phyloP scores from a whole-genome alignment of 2,113 vertebrate genomes.

The Charina bottae region DNA sequence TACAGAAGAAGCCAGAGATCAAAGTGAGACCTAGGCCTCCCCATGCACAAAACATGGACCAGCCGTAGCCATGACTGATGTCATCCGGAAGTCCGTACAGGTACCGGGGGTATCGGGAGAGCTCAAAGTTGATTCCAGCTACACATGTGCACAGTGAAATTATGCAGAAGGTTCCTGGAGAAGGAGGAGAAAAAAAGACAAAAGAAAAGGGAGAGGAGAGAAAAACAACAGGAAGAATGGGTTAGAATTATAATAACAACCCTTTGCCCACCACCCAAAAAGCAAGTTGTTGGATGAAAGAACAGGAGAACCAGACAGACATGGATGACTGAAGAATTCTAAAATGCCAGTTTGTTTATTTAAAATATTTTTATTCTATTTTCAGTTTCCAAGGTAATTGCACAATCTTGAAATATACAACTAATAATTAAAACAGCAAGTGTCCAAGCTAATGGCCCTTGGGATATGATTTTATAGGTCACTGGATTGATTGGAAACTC shows the following conservation, averaged over 20 bases:
- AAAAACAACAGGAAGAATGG: slow-evolving; percentile 18
- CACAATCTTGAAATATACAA: neutral
- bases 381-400: neutral
- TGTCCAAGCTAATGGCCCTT: neutral
- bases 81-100: slow-evolving; percentile 93
- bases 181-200: slow-evolving; percentile 26
- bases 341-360: slow-evolving; percentile 17
- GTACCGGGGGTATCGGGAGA: slow-evolving; percentile 93
- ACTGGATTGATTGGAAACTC: neutral
- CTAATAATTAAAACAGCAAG: neutral
- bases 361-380: neutral
- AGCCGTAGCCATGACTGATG: slow-evolving; percentile 96
- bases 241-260: slow-evolving; percentile 43
- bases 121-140: slow-evolving; percentile 97
- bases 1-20: slow-evolving; percentile 97
- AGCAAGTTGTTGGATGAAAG: neutral
- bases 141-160: slow-evolving; percentile 98
- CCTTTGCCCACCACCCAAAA: neutral
- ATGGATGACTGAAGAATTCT: slow-evolving; percentile 19
- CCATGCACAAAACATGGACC: slow-evolving; percentile 99
- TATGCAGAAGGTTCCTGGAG: slow-evolving; percentile 96
- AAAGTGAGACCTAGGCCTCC: slow-evolving; percentile 95
- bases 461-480: neutral
- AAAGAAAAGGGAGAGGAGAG: slow-evolving; percentile 30
- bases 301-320: neutral